A percentile compares a stretch with the other conserved stretches of the same genome.
Conservation (phyloP, 2,888 invertebrate species). For the Isoperla grammatica region DNA sequence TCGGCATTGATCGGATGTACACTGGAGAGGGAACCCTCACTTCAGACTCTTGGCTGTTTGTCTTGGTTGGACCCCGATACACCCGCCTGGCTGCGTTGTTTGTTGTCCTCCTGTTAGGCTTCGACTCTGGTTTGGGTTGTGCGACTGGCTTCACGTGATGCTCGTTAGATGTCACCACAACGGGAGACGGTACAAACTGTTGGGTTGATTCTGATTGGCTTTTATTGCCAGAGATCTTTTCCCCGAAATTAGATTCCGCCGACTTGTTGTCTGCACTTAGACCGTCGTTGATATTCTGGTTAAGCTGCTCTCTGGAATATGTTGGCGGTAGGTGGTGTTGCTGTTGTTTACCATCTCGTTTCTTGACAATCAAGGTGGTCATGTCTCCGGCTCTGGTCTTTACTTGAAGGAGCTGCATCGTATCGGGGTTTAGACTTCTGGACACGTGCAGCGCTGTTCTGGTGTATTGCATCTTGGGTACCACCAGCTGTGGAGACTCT, state of each 20-base stretch:
- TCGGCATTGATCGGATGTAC: conserved; percentile 58
- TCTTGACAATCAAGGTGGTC: conserved; percentile 71
- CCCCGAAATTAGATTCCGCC: neutral
- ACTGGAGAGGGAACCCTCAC: conserved; percentile 61
- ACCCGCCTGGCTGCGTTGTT: neutral
- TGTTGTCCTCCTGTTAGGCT: neutral
- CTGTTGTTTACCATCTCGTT: conserved; percentile 52
- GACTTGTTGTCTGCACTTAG: conserved; percentile 38
- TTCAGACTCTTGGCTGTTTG: conserved; percentile 32
- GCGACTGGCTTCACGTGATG: neutral
- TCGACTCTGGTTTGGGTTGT: neutral
- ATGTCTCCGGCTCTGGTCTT: conserved; percentile 68
- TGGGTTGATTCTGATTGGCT: neutral
- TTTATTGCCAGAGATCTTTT: neutral
- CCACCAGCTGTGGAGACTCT: neutral
- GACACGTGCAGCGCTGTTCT: conserved; percentile 38
- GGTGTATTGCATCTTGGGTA: conserved; percentile 33
- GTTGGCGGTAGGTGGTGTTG: neutral
- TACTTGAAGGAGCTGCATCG: conserved; percentile 70
- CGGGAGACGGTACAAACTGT: neutral
- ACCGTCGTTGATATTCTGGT: conserved; percentile 35
- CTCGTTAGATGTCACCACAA: neutral
- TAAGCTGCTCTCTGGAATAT: conserved; percentile 18
- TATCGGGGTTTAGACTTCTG: conserved; percentile 64
- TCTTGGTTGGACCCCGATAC: neutral